Conservation (phyloP, 2,797 vertebrate genomes). For the Esox lucius region DNA sequence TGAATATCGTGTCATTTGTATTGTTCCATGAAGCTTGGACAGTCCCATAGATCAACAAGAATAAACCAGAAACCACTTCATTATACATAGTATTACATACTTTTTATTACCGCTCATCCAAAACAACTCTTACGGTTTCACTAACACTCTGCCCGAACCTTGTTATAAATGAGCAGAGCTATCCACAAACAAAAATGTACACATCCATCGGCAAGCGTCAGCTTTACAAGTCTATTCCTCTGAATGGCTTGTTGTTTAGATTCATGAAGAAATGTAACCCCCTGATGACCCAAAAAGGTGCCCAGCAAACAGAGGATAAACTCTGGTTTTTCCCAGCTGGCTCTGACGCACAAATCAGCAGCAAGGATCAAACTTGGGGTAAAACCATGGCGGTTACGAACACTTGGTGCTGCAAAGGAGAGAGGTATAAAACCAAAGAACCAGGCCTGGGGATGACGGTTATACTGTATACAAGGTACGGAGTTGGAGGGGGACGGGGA, state of each 20-base stretch:
- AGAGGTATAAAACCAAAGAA: constrained; percentile 25
- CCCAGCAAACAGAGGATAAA: constrained; percentile 24
- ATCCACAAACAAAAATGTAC: too few species aligned
- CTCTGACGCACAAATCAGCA: constrained; percentile 23
- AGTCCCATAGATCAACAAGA: too few species aligned
- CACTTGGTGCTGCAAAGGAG: constrained; percentile 18
- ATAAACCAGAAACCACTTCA: too few species aligned
- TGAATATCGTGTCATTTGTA: too few species aligned
- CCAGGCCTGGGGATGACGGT: background rate
- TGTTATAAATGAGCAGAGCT: too few species aligned
- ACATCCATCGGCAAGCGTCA: background rate
- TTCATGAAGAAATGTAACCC: background rate
- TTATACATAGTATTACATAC: too few species aligned
- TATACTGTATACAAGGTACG: background rate
- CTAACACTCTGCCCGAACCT: too few species aligned
- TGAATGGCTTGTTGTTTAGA: background rate
- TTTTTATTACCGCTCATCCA: too few species aligned
- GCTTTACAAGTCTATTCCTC: constrained; percentile 11
- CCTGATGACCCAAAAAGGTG: constrained; percentile 22
- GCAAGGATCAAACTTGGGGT: constrained; percentile 28
- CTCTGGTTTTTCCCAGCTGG: constrained; percentile 12
- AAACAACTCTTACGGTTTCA: too few species aligned
- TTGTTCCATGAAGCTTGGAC: too few species aligned
- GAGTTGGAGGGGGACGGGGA: background rate
- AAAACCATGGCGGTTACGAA: constrained; percentile 24